Conservation (phyloP, 2,888 invertebrate genomes). For the Sminthurides aquaticus region DNA sequence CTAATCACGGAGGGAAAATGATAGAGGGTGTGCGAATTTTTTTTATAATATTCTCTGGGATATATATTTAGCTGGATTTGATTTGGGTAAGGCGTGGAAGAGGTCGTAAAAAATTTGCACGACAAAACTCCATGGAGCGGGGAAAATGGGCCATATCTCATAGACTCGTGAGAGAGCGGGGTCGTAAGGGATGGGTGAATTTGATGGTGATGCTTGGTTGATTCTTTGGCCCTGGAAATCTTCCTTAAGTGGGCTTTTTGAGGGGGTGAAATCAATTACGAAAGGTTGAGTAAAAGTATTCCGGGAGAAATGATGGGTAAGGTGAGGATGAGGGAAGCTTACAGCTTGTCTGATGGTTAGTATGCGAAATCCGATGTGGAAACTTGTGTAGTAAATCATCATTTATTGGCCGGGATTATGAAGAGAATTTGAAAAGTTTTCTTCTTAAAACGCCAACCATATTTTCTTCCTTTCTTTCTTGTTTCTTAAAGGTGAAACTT, state of each 20-base stretch:
- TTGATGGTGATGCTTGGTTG: neutral
- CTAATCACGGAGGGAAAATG: no score
- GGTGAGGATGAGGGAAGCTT: no score
- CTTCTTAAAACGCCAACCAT: neutral
- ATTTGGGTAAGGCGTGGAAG: no score
- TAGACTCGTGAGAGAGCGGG: neutral
- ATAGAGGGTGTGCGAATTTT: no score
- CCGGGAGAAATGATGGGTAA: no score
- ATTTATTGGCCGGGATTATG: neutral
- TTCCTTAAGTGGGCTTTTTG: neutral
- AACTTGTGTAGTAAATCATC: neutral
- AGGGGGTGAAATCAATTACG: no score
- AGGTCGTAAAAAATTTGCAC: neutral
- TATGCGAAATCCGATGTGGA: no score
- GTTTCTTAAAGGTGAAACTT: no score
- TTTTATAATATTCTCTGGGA: no score
- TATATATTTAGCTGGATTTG: no score
- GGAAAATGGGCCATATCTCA: neutral
- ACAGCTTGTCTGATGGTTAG: no score
- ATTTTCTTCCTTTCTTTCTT: neutral
- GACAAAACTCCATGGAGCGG: neutral
- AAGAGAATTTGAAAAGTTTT: neutral
- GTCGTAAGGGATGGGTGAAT: neutral
- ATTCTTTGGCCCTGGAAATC: neutral
- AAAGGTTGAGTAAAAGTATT: neutral